Base-by-base conservation (phyloP, 1,140 invertebrate species). In the Mactra quadrangularis region DNA sequence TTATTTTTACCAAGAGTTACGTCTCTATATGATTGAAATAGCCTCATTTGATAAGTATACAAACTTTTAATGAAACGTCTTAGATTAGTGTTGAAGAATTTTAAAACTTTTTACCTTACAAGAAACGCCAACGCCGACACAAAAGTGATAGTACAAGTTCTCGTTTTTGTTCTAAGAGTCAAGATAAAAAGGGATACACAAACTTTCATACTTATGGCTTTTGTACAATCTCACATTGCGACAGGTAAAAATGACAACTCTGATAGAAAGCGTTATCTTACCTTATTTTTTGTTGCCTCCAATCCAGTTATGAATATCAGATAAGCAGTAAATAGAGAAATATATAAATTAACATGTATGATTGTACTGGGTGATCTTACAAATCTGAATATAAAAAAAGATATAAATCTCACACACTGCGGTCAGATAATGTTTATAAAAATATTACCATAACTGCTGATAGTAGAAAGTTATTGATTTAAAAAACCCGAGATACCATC, bases 201-300 rank as follows among this genome's bases (percentile, higher is more conserved):
- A 15, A 15, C 6, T 11, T 29, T 19, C n/a, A 17, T 3, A 41
- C 6, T 31, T 0, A 66, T 0, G 3, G 17, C 1, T n/a, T 7
- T 38, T n/a, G 17, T 31, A 22, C 19, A 66, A 4, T 41, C 33
- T 4, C n/a, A 0, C 25, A 27, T 0, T 22, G 19, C 11, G 19
- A 59, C 55, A 59, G 27, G 15, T 59, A n/a, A 22, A 59, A n/a
- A 7, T 25, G 27, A 13, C 15, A 22, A 13, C 17, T 25, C 27
- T 25, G 45, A 0, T n/a, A 25, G 11, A 17, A 22, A 27, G 27
- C 55, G 19, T 3, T 55, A 9, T 22, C 71, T 62, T 59, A 62
- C 74, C 57, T 76, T 62, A 33, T 76, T 62, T 47, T 64, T 29
- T 17, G 57, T 76, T n/a, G 47, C 35, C 15, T 50, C 31, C 1